These are phyloP conservation scores for Hylaeus anthracinus DNA, from an alignment of 1,140 invertebrate genomes.

Conservation along the genomic window DNA sequence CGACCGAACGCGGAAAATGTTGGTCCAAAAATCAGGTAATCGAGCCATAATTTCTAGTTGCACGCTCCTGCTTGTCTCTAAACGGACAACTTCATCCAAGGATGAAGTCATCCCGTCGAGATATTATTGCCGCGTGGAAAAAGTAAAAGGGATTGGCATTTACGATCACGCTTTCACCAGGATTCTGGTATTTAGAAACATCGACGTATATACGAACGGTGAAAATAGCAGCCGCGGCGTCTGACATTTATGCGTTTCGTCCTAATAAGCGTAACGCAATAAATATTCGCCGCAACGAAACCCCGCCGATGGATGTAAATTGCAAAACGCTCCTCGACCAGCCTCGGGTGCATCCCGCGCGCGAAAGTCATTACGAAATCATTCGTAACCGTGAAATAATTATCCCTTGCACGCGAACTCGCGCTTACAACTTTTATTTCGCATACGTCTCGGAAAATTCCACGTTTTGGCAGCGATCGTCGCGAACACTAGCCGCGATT, in stretches of 20 bases:
- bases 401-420: slow-evolving; percentile 7
- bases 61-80: not conserved
- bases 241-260: slow-evolving; percentile 51
- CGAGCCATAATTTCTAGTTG: not conserved
- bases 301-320: slow-evolving; percentile 5
- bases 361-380: slow-evolving; percentile 4
- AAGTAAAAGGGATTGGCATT: slow-evolving; percentile 39
- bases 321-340: slow-evolving; percentile 1
- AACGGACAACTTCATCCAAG: slow-evolving; percentile 10
- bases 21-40: slow-evolving; percentile 35
- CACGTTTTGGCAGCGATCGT: slow-evolving; percentile 20
- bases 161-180: slow-evolving; percentile 40
- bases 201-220: not conserved
- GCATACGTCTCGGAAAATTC: not conserved
- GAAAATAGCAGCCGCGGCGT: slow-evolving; percentile 27
- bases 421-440: not conserved
- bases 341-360: not conserved
- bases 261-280: slow-evolving; percentile 49
- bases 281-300: slow-evolving; percentile 4
- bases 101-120: slow-evolving; percentile 7
- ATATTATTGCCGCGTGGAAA: slow-evolving; percentile 7
- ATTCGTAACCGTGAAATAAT: slow-evolving; percentile 8
- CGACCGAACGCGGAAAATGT: not conserved
- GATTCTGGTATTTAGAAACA: slow-evolving; percentile 28
- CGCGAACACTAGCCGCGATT: slow-evolving; percentile 23